phyloP scores from a whole-genome alignment of 2,888 invertebrate species.

The Boloria selene region DNA sequence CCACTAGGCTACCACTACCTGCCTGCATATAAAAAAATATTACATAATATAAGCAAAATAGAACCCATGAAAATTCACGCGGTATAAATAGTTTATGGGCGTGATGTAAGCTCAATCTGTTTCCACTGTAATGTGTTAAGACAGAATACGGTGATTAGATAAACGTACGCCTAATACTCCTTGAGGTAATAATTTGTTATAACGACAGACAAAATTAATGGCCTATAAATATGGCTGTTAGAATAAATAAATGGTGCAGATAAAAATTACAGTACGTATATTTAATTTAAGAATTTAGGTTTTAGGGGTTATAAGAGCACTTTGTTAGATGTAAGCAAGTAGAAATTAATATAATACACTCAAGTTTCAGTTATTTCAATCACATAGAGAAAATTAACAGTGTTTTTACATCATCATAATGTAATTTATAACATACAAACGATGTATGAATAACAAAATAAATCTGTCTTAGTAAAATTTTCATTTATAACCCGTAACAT shows the following conservation, averaged over 20 bases:
- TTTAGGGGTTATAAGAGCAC: too few species aligned
- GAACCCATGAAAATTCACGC: background rate
- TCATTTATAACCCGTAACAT: too few species aligned
- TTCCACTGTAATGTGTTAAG: constrained; percentile 21
- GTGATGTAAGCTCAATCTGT: constrained; percentile 4
- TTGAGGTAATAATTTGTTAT: constrained; percentile 37
- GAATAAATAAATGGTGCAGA: constrained; percentile 13
- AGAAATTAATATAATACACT: too few species aligned
- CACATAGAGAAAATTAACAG: too few species aligned
- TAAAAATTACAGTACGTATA: constrained; percentile 8
- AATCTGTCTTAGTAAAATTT: too few species aligned
- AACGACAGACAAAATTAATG: constrained; percentile 28
- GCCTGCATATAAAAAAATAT: background rate
- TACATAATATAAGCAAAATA: background rate
- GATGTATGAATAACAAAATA: too few species aligned
- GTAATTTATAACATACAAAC: too few species aligned
- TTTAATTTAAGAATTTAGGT: background rate
- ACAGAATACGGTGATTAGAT: constrained; percentile 40
- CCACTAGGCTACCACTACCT: too few species aligned
- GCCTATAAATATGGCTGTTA: constrained; percentile 16
- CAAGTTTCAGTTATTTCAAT: too few species aligned
- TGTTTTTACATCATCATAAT: too few species aligned
- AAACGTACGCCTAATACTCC: constrained; percentile 38
- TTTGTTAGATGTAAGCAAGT: too few species aligned
- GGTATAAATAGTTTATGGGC: background rate